These are phyloP conservation scores for Caenorhabditis sulstoni DNA, from an alignment of 2,888 invertebrate species.

Conservation along the genomic window DNA sequence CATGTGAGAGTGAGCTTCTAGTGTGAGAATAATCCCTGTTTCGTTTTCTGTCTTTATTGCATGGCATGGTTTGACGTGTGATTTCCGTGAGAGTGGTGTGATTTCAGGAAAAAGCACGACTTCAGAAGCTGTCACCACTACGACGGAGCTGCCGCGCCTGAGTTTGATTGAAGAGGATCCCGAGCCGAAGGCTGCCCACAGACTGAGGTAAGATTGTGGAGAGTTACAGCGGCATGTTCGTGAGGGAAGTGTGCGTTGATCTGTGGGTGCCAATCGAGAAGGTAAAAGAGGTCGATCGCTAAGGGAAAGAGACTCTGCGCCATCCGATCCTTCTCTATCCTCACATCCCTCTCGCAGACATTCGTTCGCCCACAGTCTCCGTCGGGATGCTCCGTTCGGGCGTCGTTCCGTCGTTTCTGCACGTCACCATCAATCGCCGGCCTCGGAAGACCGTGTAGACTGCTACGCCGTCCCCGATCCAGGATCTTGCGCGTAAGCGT, in stretches of 20 bases:
- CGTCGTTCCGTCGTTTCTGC: conserved; percentile 33
- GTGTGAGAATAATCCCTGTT: conserved; percentile 5
- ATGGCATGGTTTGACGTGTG: not conserved
- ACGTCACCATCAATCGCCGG: conserved; percentile 18
- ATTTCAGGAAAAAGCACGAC: conserved; percentile 16
- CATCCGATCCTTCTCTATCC: too few relatives aligned
- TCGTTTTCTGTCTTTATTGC: not conserved
- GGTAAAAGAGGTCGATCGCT: too few relatives aligned
- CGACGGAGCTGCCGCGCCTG: conserved; percentile 37
- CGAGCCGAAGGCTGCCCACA: conserved; percentile 22
- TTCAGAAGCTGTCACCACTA: conserved; percentile 10
- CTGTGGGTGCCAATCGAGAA: too few relatives aligned
- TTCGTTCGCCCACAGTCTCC: conserved; percentile 31
- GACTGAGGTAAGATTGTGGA: conserved; percentile 21
- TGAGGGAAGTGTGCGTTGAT: too few relatives aligned
- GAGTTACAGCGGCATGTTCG: too few relatives aligned
- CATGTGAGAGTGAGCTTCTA: conserved; percentile 12
- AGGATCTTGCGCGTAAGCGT: conserved; percentile 51
- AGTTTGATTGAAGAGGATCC: conserved; percentile 30
- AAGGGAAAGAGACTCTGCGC: too few relatives aligned
- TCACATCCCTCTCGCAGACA: conserved; percentile 22
- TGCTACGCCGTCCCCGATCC: conserved; percentile 56
- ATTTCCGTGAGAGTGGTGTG: conserved; percentile 14
- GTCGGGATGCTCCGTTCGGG: conserved; percentile 28
- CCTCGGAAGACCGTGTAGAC: conserved; percentile 19